Conservation (phyloP, 2,888 invertebrate species). For the Oxystoma pomonae region DNA sequence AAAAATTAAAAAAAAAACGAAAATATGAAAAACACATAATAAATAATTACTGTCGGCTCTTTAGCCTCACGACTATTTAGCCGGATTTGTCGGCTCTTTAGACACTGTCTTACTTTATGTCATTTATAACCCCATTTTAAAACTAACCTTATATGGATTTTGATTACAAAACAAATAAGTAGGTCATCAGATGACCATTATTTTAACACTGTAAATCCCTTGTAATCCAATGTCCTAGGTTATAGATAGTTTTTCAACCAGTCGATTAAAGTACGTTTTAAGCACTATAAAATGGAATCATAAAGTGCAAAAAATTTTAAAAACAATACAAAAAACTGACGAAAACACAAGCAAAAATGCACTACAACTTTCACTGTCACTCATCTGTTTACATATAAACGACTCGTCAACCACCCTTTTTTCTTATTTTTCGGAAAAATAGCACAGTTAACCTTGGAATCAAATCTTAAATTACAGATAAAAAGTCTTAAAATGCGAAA, state of each 20-base stretch:
- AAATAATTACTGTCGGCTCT: too few relatives aligned
- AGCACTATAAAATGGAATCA: not conserved
- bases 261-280: not conserved
- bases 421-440: too few relatives aligned
- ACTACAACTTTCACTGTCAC: not conserved
- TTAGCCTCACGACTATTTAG: too few relatives aligned
- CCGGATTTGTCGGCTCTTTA: too few relatives aligned
- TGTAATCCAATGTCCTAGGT: too few relatives aligned
- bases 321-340: not conserved
- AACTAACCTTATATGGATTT: not conserved
- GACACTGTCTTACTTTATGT: not conserved
- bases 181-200: not conserved
- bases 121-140: not conserved
- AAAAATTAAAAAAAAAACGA: too few relatives aligned
- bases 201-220: too few relatives aligned
- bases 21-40: too few relatives aligned
- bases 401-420: not conserved
- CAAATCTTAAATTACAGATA: too few relatives aligned
- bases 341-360: not conserved
- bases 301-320: not conserved
- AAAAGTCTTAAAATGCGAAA: too few relatives aligned
- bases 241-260: too few relatives aligned
- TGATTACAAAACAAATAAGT: not conserved
- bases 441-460: too few relatives aligned
- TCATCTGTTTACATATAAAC: not conserved